phyloP scores from a whole-genome alignment of 2,113 vertebrate species.

The Chloropsis cyanopogon region DNA sequence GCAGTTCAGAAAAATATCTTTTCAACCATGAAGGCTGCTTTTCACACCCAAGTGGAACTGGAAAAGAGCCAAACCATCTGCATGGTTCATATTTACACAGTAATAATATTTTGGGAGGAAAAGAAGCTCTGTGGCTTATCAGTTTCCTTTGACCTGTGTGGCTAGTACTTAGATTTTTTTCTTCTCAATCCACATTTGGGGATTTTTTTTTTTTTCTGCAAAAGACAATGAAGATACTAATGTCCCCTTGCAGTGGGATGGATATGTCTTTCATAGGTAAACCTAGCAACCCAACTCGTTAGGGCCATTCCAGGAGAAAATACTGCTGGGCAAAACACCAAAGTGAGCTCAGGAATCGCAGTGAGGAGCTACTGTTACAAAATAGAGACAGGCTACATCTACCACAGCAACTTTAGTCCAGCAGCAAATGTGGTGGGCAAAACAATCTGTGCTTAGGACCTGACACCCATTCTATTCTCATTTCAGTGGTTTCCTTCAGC shows the following conservation, averaged over 20 bases:
- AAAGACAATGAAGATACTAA: background rate
- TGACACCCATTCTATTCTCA: background rate
- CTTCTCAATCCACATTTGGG: background rate
- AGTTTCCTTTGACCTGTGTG: background rate
- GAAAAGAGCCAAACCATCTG: constrained; percentile 42
- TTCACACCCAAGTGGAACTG: constrained; percentile 57
- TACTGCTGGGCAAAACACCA: background rate
- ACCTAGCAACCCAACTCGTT: background rate
- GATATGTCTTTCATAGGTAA: background rate
- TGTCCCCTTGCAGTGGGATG: background rate
- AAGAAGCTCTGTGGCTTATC: constrained; percentile 50
- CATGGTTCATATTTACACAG: background rate
- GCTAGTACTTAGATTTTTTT: background rate
- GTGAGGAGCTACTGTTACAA: background rate
- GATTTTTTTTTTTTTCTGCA: background rate
- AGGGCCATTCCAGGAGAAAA: background rate
- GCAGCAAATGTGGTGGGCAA: background rate
- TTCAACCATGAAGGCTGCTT: constrained; percentile 49
- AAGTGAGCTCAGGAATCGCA: background rate
- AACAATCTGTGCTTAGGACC: background rate
- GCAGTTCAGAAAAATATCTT: constrained; percentile 31
- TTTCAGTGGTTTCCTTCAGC: background rate
- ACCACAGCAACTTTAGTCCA: background rate
- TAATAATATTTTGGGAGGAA: background rate
- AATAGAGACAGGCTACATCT: background rate